These are phyloP conservation scores for Pelosia muscerda DNA, from an alignment of 2,888 invertebrate species.

Conservation along the genomic window DNA sequence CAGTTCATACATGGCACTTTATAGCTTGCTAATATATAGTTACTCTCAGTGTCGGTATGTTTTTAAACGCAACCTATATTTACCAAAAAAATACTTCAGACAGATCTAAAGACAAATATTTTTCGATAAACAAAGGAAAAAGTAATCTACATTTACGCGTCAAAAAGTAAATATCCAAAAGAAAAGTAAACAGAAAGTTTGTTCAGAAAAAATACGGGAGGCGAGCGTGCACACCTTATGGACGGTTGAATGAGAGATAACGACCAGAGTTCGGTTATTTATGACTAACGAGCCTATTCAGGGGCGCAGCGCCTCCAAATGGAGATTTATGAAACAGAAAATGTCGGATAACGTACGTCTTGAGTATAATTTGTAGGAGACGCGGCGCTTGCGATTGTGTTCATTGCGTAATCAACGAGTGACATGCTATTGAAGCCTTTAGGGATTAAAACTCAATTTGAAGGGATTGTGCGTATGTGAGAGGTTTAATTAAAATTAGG, in stretches of 20 bases:
- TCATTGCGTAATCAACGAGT: conserved; percentile 36
- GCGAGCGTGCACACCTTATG: conserved; percentile 63
- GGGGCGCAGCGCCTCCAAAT: conserved; percentile 73
- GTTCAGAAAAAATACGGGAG: conserved; percentile 47
- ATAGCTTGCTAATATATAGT: too few species aligned
- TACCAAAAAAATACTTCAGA: background rate
- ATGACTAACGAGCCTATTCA: conserved; percentile 86
- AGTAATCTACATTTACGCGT: conserved; percentile 15
- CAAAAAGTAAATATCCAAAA: conserved; percentile 43
- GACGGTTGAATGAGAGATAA: conserved; percentile 79
- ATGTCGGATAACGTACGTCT: conserved; percentile 78
- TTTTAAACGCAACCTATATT: background rate
- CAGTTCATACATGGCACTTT: too few species aligned
- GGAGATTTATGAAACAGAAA: conserved; percentile 85
- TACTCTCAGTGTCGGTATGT: background rate
- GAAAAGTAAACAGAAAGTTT: conserved; percentile 60
- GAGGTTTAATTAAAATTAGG: background rate
- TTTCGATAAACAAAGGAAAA: conserved; percentile 5
- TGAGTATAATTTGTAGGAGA: conserved; percentile 72
- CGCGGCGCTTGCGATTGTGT: conserved; percentile 40
- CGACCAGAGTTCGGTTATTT: conserved; percentile 84
- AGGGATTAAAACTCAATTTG: conserved; percentile 12
- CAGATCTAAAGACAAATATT: background rate
- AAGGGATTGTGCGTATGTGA: background rate
- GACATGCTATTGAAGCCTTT: background rate